Evolutionary conservation across 2,797 vertebrate species (phyloP).

Genomic region (Hafferia zeledoni): DNA sequence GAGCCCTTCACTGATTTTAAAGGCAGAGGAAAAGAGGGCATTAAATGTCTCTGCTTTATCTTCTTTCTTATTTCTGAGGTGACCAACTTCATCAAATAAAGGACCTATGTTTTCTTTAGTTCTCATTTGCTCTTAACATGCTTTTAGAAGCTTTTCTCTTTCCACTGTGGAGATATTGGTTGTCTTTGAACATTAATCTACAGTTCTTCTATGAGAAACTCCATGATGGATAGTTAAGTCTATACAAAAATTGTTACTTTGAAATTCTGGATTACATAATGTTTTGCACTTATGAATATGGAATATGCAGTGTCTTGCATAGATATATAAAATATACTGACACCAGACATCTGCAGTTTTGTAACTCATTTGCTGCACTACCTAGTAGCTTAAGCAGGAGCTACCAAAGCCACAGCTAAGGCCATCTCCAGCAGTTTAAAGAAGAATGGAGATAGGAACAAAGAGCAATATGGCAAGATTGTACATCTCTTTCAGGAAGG

Average conservation of each 20-base stretch:
- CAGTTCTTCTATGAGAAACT: not conserved
- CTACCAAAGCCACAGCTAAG: not conserved
- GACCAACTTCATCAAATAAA: not conserved
- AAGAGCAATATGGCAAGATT: not conserved
- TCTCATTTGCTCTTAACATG: not conserved
- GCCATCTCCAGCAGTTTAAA: not conserved
- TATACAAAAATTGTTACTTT: not conserved
- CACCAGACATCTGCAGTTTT: not conserved
- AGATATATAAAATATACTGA: not conserved
- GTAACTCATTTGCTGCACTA: not conserved
- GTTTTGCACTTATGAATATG: not conserved
- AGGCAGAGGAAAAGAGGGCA: not conserved
- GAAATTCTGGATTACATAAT: not conserved
- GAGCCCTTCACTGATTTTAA: not conserved
- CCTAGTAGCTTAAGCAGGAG: not conserved
- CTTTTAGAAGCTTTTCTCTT: no score
- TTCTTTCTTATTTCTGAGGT: not conserved
- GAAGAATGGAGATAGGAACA: not conserved
- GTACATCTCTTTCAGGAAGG: not conserved
- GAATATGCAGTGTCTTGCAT: not conserved
- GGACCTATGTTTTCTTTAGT: not conserved
- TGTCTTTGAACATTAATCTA: not conserved
- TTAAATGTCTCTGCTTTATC: not conserved
- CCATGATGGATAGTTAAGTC: not conserved
- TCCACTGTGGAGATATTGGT: not conserved